Conservation (phyloP, 2,888 invertebrate genomes). For the Limulus polyphemus region DNA sequence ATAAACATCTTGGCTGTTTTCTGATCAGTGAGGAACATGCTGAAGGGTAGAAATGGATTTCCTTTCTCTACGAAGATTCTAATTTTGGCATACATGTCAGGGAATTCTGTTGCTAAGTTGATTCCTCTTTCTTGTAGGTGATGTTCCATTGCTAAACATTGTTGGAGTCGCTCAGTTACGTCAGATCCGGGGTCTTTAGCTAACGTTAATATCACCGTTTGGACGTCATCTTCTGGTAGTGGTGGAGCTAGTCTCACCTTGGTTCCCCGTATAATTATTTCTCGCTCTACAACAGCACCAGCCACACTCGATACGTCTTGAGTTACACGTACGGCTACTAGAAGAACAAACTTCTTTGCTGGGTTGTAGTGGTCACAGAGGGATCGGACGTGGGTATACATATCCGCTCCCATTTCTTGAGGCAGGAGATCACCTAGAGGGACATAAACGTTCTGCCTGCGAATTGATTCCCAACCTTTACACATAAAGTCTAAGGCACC, state of each 20-base stretch:
- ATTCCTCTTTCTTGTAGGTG: constrained; percentile 69
- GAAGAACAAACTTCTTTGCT: constrained; percentile 74
- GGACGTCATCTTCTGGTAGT: constrained; percentile 34
- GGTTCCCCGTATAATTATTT: constrained; percentile 76
- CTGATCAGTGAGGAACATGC: constrained; percentile 70
- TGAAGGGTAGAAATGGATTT: constrained; percentile 71
- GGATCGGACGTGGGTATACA: constrained; percentile 68
- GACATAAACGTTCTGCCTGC: constrained; percentile 63
- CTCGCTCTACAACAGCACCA: constrained; percentile 40
- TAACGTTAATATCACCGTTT: constrained; percentile 24
- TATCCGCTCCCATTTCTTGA: constrained; percentile 74
- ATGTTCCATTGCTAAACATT: constrained; percentile 35
- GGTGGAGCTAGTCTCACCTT: constrained; percentile 55
- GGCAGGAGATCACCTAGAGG: constrained; percentile 73
- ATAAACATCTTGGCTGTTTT: constrained; percentile 69
- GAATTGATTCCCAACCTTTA: constrained; percentile 57
- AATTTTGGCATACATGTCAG: constrained; percentile 69
- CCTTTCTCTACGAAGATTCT: constrained; percentile 65
- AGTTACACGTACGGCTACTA: constrained; percentile 76
- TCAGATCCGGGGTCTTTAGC: constrained; percentile 17
- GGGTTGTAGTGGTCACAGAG: constrained; percentile 85
- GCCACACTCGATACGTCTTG: constrained; percentile 62
- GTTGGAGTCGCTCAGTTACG: constrained; percentile 10
- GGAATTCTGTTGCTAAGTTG: constrained; percentile 66
- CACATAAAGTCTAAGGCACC: constrained; percentile 66